These are phyloP conservation scores for Platyscapa corneri DNA, from an alignment of 1,140 invertebrate genomes.

Conservation along the genomic window DNA sequence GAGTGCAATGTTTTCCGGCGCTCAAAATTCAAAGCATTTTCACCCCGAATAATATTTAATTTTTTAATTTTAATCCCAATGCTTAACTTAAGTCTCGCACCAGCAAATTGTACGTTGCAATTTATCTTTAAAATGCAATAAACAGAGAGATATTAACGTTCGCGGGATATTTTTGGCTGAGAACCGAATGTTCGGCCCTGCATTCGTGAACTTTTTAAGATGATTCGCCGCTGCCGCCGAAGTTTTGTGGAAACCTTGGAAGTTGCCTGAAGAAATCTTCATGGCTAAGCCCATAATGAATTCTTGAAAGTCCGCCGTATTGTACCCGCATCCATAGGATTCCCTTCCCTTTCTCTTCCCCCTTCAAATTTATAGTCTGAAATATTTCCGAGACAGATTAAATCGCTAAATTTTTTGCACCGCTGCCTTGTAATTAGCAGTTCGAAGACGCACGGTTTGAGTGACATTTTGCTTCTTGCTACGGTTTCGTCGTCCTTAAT, in stretches of 20 bases:
- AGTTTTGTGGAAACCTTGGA: constrained; percentile 47
- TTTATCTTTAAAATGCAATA: background rate
- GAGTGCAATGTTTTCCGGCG: too few relatives aligned
- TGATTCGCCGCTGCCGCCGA: constrained; percentile 4
- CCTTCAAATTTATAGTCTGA: constrained; percentile 45
- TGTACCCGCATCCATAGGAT: constrained; percentile 37
- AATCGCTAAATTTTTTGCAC: constrained; percentile 49
- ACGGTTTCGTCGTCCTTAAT: constrained; percentile 28
- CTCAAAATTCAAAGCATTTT: too few relatives aligned
- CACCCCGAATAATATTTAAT: too few relatives aligned
- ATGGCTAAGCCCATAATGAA: constrained; percentile 40
- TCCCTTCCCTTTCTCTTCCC: background rate
- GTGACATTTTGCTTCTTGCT: constrained; percentile 48
- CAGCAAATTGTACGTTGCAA: background rate
- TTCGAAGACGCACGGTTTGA: constrained; percentile 30
- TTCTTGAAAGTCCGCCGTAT: constrained; percentile 32
- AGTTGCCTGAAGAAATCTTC: constrained; percentile 42
- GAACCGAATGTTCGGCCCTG: background rate
- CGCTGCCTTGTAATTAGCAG: constrained; percentile 45
- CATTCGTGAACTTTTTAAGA: constrained; percentile 17
- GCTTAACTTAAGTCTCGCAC: background rate
- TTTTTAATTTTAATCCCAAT: background rate
- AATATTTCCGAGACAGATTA: constrained; percentile 51
- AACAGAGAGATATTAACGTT: constrained; percentile 11
- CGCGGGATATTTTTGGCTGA: background rate